These are phyloP conservation scores for Odocoileus virginianus DNA, from an alignment of 2,113 vertebrate species.

Conservation along the genomic window DNA sequence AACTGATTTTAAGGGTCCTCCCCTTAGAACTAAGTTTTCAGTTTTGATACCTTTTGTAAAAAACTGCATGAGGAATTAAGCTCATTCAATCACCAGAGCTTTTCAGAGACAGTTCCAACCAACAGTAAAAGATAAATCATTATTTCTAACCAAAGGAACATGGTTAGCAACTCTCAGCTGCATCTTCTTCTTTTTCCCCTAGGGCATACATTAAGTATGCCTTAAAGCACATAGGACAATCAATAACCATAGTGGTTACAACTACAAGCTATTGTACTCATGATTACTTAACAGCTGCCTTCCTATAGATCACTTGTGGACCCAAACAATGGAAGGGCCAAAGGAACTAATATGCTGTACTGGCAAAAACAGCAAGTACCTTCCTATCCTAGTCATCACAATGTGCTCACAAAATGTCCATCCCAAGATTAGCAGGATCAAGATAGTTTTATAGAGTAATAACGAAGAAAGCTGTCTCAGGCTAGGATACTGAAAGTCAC, in stretches of 20 bases:
- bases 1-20: constrained; percentile 40
- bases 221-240: constrained; percentile 57
- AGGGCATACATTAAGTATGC: constrained; percentile 46
- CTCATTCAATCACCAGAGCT: constrained; percentile 41
- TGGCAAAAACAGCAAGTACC: constrained; percentile 51
- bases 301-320: constrained; percentile 22
- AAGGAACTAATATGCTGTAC: constrained; percentile 42
- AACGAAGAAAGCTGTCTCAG: constrained; percentile 33
- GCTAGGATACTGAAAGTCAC: constrained; percentile 34
- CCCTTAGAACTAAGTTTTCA: constrained; percentile 33
- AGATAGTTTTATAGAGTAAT: neutral
- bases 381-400: constrained; percentile 25
- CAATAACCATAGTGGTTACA: constrained; percentile 54
- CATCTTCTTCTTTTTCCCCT: neutral
- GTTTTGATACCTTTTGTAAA: constrained; percentile 41
- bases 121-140: constrained; percentile 32
- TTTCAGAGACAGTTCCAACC: constrained; percentile 57
- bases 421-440: constrained; percentile 40
- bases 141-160: constrained; percentile 55
- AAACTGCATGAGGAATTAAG: constrained; percentile 46
- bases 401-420: neutral
- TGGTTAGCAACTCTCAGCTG: constrained; percentile 59
- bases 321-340: constrained; percentile 36
- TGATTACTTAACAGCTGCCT: constrained; percentile 59
- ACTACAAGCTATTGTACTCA: constrained; percentile 55